Base-by-base conservation (phyloP, 2,797 vertebrate species). In the Argyrosomus regius region DNA sequence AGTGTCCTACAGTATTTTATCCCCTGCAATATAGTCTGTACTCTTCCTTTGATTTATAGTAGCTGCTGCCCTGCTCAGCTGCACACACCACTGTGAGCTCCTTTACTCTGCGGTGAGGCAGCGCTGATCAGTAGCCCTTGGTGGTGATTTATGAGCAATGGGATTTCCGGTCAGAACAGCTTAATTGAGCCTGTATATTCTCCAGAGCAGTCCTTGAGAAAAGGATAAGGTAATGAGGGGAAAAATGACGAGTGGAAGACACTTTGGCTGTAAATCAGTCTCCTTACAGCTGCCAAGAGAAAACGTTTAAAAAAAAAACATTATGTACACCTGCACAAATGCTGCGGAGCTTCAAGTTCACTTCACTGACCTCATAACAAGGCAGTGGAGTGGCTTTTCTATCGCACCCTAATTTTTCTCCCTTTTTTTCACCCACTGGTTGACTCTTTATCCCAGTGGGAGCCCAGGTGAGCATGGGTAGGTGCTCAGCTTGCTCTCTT, bases 171-270 rank as follows among this genome's bases (percentile, higher is more conserved):
- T 95, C 92, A 91, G 91, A 94, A 94, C 85, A 78, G 86, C 93
- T 92, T 95, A 94, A 95, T 94, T 95, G 94, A 94, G 93, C 93
- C 90, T 91, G 92, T 93, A 91, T 93, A 92, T 93, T 93, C 91
- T 94, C 90, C 65, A 68, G 86, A 85, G 88, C 84, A 92, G 93
- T 92, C 94, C 94, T 95, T 95, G 92, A 93, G 91, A 93, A 91
- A 82, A 74, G 89, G 88, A 90, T 93, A 83, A 87, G 85, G 93
- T 94, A 96, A 95, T 95, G 93, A 93, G 92, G 90, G 86, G 79
- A 86, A 89, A 94, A 94, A 94, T 93, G 91, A 95, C 75, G 63
- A 92, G 91, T 67, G 72, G 60, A 82, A 79, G 93, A 91, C 88
- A 90, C 81, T 88, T 88, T 72, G 80, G 82, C 85, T 84, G 85